Evolutionary conservation across 2,888 invertebrate genomes (phyloP).

Genomic region (Apamea monoglypha): DNA sequence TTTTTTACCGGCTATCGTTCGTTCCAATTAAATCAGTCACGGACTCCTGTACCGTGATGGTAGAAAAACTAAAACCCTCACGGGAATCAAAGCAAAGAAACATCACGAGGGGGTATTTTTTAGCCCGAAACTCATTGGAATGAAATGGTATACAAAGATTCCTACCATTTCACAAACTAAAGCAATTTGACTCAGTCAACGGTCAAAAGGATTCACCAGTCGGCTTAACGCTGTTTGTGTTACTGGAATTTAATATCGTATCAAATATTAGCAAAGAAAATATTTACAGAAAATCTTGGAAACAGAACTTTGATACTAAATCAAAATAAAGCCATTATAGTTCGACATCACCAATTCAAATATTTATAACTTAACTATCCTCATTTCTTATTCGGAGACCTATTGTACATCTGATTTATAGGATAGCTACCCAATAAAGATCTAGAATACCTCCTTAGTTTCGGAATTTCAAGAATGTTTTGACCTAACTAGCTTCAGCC

Average conservation of each 20-base stretch:
- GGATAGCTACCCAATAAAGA: constrained; percentile 38
- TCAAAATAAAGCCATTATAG: constrained; percentile 22
- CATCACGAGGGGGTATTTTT: constrained; percentile 13
- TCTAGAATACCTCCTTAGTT: constrained; percentile 27
- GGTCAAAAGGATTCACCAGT: constrained; percentile 2
- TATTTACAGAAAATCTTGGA: constrained; percentile 19
- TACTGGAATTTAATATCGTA: constrained; percentile 42
- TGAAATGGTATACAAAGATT: constrained; percentile 20
- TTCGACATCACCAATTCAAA: constrained; percentile 41
- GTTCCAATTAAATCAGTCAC: constrained; percentile 76
- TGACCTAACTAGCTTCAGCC: neutral
- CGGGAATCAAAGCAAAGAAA: constrained; percentile 64
- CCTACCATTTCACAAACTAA: constrained; percentile 5
- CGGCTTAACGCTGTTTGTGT: neutral
- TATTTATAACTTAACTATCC: constrained; percentile 29
- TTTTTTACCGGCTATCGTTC: constrained; percentile 67
- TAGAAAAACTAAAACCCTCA: constrained; percentile 75
- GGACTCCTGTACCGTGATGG: constrained; percentile 73
- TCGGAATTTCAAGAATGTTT: constrained; percentile 16
- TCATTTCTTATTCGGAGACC: constrained; percentile 32
- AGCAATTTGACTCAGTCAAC: constrained; percentile 15
- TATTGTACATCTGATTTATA: constrained; percentile 49
- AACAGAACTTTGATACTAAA: constrained; percentile 33
- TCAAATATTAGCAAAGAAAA: constrained; percentile 34
- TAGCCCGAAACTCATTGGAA: neutral